A percentile compares a stretch with the other conserved stretches of the same genome.
phyloP scores from a whole-genome alignment of 2,113 vertebrate species.

The Rhinoderma darwinii region DNA sequence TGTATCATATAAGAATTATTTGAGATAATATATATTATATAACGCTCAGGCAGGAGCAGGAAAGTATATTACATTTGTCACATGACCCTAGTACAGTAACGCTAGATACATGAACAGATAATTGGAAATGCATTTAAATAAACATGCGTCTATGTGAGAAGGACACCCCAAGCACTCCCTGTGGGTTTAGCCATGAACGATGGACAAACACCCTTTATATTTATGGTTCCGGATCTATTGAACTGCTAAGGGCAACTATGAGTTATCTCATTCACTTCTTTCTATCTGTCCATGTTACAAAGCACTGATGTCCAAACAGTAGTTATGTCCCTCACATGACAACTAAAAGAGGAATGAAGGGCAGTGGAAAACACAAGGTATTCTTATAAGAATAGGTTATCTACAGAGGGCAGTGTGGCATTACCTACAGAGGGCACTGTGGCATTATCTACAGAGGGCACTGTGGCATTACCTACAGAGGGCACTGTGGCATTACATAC shows the following conservation, averaged over 20 bases:
- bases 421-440: no score
- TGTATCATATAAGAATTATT: not conserved
- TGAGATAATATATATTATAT: not conserved
- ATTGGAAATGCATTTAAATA: constrained; percentile 17
- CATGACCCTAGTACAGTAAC: not conserved
- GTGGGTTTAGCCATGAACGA: not conserved
- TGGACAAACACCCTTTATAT: not conserved
- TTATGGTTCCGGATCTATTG: not conserved
- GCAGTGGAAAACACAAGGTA: not conserved
- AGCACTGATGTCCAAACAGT: not conserved
- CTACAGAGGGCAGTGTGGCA: no score
- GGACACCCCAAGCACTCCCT: not conserved
- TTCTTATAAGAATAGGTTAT: no score
- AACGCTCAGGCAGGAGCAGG: not conserved
- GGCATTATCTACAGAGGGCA: no score
- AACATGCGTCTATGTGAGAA: not conserved
- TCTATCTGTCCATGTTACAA: not conserved
- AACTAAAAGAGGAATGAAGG: not conserved
- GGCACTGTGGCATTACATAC: no score
- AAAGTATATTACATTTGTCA: not conserved
- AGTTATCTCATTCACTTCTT: not conserved
- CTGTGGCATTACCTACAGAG: no score
- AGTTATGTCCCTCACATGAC: not conserved
- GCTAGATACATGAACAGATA: not conserved
- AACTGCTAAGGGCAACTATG: not conserved